A percentile compares a stretch with the other conserved stretches of the same genome.
Evolutionary conservation across 2,888 invertebrate species (phyloP).

Genomic region (Abrostola tripartita): DNA sequence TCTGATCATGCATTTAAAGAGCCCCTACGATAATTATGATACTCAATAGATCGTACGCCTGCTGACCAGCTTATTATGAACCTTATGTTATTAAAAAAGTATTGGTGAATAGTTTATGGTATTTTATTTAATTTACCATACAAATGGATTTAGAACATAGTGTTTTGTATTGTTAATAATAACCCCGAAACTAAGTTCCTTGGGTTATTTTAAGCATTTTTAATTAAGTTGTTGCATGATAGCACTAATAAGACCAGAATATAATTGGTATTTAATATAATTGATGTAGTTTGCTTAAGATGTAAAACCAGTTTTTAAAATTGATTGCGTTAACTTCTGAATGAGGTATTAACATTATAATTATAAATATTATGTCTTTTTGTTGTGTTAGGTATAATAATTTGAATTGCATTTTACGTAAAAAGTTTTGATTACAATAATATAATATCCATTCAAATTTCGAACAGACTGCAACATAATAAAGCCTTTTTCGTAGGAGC

Average conservation of each 20-base stretch:
- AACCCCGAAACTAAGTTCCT: constrained; percentile 11
- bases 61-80: too few species aligned
- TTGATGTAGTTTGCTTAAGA: background rate
- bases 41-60: too few species aligned
- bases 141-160: constrained; percentile 20
- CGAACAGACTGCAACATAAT: constrained; percentile 2
- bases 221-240: constrained; percentile 20
- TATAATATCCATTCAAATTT: background rate
- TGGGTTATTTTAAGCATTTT: constrained; percentile 13
- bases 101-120: background rate
- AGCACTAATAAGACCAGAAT: constrained; percentile 1
- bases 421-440: too few species aligned
- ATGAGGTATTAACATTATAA: background rate
- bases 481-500: constrained; percentile 34
- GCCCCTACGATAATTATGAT: too few species aligned
- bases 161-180: constrained; percentile 10
- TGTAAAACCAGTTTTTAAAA: background rate
- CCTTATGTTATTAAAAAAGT: too few species aligned
- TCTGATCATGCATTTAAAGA: too few species aligned
- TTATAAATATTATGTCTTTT: background rate
- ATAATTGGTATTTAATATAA: background rate
- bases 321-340: constrained; percentile 10
- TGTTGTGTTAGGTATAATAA: background rate
- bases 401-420: too few species aligned
- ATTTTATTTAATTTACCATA: constrained; percentile 26